These are phyloP conservation scores for Thamnophis sirtalis DNA, from an alignment of 2,113 vertebrate genomes.

Conservation along the genomic window DNA sequence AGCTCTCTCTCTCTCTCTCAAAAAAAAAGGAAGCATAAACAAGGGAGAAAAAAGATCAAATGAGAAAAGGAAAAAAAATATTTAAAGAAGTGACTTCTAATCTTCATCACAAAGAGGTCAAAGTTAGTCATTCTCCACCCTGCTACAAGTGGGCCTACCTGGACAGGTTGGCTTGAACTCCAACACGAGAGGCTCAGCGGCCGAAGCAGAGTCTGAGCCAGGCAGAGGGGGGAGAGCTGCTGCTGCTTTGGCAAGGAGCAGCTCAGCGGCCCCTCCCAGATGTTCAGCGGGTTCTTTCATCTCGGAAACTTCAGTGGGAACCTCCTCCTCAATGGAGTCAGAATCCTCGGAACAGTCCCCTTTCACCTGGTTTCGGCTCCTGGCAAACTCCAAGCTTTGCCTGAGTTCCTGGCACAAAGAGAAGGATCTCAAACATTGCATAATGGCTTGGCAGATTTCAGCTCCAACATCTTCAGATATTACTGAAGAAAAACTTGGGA, in stretches of 20 bases:
- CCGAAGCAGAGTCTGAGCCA: slow-evolving; percentile 45
- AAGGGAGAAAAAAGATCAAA: neutral
- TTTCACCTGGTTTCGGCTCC: slow-evolving; percentile 62
- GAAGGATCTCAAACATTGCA: slow-evolving; percentile 31
- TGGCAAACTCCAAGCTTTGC: slow-evolving; percentile 74
- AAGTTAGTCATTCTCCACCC: neutral
- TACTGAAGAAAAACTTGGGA: neutral
- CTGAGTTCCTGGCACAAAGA: slow-evolving; percentile 73
- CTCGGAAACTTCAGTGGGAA: slow-evolving; percentile 76
- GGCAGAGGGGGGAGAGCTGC: slow-evolving; percentile 7
- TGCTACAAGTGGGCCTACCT: slow-evolving; percentile 59
- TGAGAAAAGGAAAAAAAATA: neutral
- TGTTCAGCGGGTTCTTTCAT: slow-evolving; percentile 68
- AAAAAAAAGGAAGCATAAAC: neutral
- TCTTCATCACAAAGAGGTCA: neutral
- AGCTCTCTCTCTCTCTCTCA: neutral
- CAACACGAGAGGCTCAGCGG: slow-evolving; percentile 69
- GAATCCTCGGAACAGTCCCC: slow-evolving; percentile 76
- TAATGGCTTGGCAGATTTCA: neutral
- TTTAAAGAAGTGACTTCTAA: neutral
- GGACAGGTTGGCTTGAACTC: slow-evolving; percentile 77
- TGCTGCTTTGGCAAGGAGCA: slow-evolving; percentile 19
- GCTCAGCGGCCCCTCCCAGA: slow-evolving; percentile 25
- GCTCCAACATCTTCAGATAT: neutral
- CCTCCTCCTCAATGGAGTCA: slow-evolving; percentile 82